Base-by-base conservation (phyloP, 53 echinoderm and acorn worm species). In the Apostichopus leukothele region DNA sequence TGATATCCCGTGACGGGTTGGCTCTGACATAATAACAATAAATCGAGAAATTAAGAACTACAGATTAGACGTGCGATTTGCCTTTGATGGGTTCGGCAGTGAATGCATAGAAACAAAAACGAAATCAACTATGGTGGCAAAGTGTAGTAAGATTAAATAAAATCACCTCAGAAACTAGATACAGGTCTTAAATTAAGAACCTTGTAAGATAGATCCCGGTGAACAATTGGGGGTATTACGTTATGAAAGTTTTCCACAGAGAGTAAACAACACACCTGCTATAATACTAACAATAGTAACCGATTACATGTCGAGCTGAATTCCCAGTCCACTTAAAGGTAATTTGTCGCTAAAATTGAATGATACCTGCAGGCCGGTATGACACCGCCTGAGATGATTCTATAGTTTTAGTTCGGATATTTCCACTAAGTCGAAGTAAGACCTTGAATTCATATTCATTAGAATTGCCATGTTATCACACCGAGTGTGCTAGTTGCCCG, bases 41-140 rank as follows among this genome's bases (percentile, higher is more conserved):
- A 21, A 81, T 54, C 20, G 55, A n/a, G 55, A 81, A 81, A 81
- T 81, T 54, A 81, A 81, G 55, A 16, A 19, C 81, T 51, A 53
- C 50, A 79, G 18, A 81, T 23, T 57, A 54, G 59, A 54, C 59
- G 81, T 81, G 53, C 51, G 55, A 54, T 81, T 81, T 81, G 59
- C 59, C 59, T 57, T 81, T 81, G 81, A 81, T 81, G 25, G 81
- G 53, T 81, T 9, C 59, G 54, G 19, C 60, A 81, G 18, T 81
- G 59, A 23, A 6, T 10, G 21, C 19, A 81, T 51, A 39, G 39
- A 39, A 39, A 77, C 50, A 5, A 57, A 9, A 16, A 3, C 7
- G 55, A 81, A 81, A 18, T 81, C 81, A 59, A 55, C 81, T 54
- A 55, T 81, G 81, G 81, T 81, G 81, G 81, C 81, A 81, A 81